Evolutionary conservation across 92 coral and sea anemone species (phyloP).

Genomic region (Heteractis magnifica): DNA sequence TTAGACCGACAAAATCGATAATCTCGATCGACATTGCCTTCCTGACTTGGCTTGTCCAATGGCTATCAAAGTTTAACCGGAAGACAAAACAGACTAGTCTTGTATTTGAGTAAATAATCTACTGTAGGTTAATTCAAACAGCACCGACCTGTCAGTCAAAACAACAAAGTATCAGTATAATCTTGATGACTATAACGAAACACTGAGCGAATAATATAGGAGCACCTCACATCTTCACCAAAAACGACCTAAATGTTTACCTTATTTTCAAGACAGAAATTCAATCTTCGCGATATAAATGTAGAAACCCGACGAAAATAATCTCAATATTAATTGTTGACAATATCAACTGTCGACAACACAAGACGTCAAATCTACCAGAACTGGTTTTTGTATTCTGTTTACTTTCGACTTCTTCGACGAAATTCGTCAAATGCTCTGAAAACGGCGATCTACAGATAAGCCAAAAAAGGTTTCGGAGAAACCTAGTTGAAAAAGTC

Average conservation of each 20-base stretch:
- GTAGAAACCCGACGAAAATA: not conserved
- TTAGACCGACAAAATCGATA: not conserved
- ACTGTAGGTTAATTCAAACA: constrained; percentile 1
- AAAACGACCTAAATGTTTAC: not conserved
- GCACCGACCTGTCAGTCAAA: constrained; percentile 9
- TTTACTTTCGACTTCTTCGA: not conserved
- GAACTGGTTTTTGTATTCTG: not conserved
- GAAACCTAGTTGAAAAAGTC: not conserved
- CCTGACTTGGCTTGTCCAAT: not conserved
- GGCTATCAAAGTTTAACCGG: constrained; percentile 5
- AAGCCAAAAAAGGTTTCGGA: not conserved
- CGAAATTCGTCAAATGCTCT: not conserved
- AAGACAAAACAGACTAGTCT: not conserved
- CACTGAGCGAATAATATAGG: not conserved
- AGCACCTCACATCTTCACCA: not conserved
- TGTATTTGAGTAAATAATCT: not conserved
- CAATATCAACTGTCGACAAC: no score
- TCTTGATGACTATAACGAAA: not conserved
- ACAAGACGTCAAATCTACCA: not conserved
- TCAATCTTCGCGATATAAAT: not conserved
- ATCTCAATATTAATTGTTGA: not conserved
- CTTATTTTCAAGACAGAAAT: not conserved
- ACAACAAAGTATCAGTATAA: constrained; percentile 4
- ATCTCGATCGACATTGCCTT: not conserved
- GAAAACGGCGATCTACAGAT: not conserved